Evolutionary conservation across 1,140 invertebrate genomes (phyloP).

Genomic region (Limonius californicus): DNA sequence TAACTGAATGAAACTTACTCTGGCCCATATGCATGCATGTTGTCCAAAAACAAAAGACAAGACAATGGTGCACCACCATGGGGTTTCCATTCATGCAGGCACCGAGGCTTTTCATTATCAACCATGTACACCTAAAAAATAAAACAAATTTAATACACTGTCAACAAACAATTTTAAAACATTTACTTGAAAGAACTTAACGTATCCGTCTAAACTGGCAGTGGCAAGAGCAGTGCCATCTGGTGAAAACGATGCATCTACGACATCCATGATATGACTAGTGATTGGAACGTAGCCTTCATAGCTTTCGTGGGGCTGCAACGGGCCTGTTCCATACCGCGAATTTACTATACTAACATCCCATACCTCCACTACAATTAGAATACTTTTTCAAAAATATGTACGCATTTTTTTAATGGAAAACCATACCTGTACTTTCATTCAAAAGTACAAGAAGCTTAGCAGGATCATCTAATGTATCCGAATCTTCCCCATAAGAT

Average conservation of each 20-base stretch:
- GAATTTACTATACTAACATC: slow-evolving; percentile 55
- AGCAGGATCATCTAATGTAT: slow-evolving; percentile 67
- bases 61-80: slow-evolving; percentile 81
- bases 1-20: slow-evolving; percentile 75
- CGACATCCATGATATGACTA: slow-evolving; percentile 66
- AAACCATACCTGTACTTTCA: slow-evolving; percentile 61
- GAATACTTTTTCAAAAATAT: neutral
- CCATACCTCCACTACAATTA: slow-evolving; percentile 58
- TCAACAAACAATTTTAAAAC: no score
- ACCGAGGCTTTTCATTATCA: slow-evolving; percentile 62
- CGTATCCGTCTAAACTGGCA: slow-evolving; percentile 78
- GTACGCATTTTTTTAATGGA: slow-evolving; percentile 10
- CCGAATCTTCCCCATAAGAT: slow-evolving; percentile 58
- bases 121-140: slow-evolving; percentile 71
- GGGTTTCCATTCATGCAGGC: slow-evolving; percentile 87
- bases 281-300: slow-evolving; percentile 63
- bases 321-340: slow-evolving; percentile 51
- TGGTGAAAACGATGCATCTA: slow-evolving; percentile 86
- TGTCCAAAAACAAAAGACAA: slow-evolving; percentile 87
- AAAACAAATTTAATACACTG: no score
- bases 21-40: slow-evolving; percentile 74
- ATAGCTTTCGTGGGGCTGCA: slow-evolving; percentile 50
- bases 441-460: slow-evolving; percentile 78
- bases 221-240: slow-evolving; percentile 91
- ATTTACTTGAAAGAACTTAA: slow-evolving; percentile 86